Base-by-base conservation (phyloP, 2,113 vertebrate genomes). In the Pachypanchax playfairii region DNA sequence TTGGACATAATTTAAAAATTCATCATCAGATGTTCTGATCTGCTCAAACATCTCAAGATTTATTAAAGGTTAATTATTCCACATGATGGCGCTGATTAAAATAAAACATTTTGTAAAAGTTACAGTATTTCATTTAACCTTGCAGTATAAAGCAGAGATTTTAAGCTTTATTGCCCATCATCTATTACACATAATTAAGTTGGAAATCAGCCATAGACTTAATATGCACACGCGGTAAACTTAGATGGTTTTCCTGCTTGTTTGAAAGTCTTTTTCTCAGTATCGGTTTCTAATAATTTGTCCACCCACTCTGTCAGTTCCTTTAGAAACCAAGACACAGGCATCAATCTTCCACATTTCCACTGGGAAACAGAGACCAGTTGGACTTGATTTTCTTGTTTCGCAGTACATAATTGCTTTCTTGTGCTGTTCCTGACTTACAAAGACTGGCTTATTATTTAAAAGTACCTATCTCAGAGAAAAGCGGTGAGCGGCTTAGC, bases 201-300 rank as follows among this genome's bases (percentile, higher is more conserved):
- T 76, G 72, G 57, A 77, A 72, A 75, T 57, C 43, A 77, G 68
- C 47, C 73, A 77, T 46, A 26, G 44, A 66, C 60, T 68, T 77
- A 73, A 70, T 77, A 63, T 73, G 62, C 56, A 72, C 47, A 62
- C 52, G 42, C 60, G 69, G 51, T 8, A 39, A 46, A 55, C 56
- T 54, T 65, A 58, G 76, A 70, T 3, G 17, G 24, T 55, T 70
- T 75, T 79, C n/a, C 17, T 44, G 62, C 73, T 73, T 61, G 60
- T 73, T 77, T 78, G 73, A 54, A 58, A 61, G 44, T 62, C 2
- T 24, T 60, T 67, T 70, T 65, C 36, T 59, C 55, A 49, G 53
- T 62, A 61, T 66, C 73, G 57, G 68, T 75, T 80, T 82, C 69
- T 76, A 77, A 77, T 78, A 72, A 83, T 87, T 85, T 81, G 75